These are phyloP conservation scores for Xenus cinereus DNA, from an alignment of 2,113 vertebrate genomes.

Conservation along the genomic window DNA sequence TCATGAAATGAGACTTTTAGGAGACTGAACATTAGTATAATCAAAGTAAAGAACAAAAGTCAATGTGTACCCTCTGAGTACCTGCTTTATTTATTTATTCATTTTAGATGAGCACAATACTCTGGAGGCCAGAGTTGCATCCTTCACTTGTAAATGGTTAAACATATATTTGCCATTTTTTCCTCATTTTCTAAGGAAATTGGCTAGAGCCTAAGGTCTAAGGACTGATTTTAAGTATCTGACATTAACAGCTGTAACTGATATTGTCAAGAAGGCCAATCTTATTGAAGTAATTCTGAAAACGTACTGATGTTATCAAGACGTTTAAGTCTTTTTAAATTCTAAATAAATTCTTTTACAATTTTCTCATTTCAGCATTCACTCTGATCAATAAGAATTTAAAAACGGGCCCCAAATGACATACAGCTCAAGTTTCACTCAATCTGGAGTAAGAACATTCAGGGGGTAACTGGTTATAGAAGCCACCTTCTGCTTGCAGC, in stretches of 20 bases:
- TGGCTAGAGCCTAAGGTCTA: not conserved
- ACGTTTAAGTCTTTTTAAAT: not conserved
- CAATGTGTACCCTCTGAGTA: not conserved
- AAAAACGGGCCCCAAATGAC: not conserved
- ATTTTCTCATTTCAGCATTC: not conserved
- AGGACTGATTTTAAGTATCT: not conserved
- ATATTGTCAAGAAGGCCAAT: not conserved
- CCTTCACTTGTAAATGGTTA: not conserved
- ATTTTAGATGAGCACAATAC: not conserved
- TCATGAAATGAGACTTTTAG: not conserved
- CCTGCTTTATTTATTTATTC: not conserved
- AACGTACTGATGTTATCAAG: not conserved
- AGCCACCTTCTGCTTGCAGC: not conserved
- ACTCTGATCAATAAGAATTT: not conserved
- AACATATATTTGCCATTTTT: not conserved
- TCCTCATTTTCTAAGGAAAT: not conserved
- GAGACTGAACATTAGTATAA: not conserved
- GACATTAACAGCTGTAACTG: not conserved
- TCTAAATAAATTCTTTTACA: not conserved
- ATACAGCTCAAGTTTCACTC: not conserved
- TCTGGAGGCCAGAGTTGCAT: not conserved
- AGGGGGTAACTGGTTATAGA: not conserved
- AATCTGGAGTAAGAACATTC: not conserved
- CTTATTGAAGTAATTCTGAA: not conserved
- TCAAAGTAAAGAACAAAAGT: not conserved